phyloP scores from a whole-genome alignment of 2,888 invertebrate species.

The Linyphia triangularis region DNA sequence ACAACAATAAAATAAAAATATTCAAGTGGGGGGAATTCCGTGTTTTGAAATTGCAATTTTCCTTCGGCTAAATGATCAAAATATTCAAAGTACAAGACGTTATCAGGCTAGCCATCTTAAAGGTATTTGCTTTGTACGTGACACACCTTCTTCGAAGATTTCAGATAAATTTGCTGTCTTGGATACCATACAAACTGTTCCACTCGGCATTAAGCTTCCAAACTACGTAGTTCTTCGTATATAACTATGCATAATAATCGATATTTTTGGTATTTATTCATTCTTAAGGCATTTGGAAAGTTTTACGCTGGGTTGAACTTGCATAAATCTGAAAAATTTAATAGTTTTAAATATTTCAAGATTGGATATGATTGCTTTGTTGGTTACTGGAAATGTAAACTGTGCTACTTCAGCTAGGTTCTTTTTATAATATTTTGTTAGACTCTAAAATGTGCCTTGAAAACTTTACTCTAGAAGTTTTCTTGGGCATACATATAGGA shows the following conservation, averaged over 20 bases:
- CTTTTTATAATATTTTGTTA: no score
- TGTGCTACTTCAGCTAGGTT: no score
- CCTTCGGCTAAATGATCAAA: neutral
- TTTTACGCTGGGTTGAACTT: neutral
- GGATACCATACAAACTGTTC: neutral
- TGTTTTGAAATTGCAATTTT: neutral
- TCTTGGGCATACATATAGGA: no score
- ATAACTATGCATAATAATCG: neutral
- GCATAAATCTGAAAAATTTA: neutral
- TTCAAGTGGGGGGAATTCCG: neutral
- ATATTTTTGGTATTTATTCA: constrained; percentile 1
- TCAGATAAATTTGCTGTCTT: neutral
- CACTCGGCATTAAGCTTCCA: neutral
- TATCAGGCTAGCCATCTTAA: neutral
- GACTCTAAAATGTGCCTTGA: no score
- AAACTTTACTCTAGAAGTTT: no score
- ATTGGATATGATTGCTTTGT: no score
- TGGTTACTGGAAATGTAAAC: no score
- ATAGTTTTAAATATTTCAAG: neutral
- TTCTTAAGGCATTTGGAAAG: neutral
- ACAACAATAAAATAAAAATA: neutral
- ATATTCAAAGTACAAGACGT: constrained; percentile 17
- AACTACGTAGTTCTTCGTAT: neutral
- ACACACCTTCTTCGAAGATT: neutral
- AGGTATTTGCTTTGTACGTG: constrained; percentile 14